Evolutionary conservation across 64 coral and sea anemone species (phyloP).

Genomic region (Porites lutea): DNA sequence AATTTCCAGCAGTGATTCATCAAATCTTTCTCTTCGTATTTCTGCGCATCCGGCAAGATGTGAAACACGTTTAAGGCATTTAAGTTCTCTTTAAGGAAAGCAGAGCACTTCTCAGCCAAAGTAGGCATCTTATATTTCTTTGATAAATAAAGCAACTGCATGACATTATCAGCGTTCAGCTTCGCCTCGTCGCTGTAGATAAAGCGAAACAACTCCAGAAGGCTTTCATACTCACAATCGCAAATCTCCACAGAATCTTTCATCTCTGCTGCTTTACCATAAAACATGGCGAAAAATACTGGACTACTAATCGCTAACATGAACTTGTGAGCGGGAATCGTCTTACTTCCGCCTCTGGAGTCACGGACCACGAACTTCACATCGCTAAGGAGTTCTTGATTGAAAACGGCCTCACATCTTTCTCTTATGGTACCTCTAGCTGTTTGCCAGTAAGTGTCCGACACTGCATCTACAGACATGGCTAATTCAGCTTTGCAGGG

Average conservation of each 20-base stretch:
- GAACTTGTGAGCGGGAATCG: constrained; percentile 30
- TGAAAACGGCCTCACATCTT: neutral
- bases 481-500: too few species aligned
- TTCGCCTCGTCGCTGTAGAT: constrained; percentile 18
- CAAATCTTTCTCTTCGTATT: constrained; percentile 7
- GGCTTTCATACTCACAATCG: constrained; percentile 25
- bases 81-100: constrained; percentile 16
- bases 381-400: neutral
- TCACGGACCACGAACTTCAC: constrained; percentile 17
- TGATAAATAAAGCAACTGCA: constrained; percentile 24
- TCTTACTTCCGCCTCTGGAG: neutral
- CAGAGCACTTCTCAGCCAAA: constrained; percentile 7
- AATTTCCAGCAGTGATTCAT: constrained; percentile 11
- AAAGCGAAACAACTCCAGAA: constrained; percentile 36
- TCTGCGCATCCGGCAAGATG: constrained; percentile 2
- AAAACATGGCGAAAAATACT: constrained; percentile 38
- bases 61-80: constrained; percentile 20
- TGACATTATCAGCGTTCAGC: constrained; percentile 16
- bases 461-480: too few species aligned
- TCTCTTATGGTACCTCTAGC: neutral
- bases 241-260: neutral
- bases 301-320: constrained; percentile 43
- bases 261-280: constrained; percentile 22
- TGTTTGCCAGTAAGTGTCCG: neutral
- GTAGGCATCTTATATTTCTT: constrained; percentile 32